phyloP scores from a whole-genome alignment of 2,797 vertebrate genomes.

The Hydrolagus colliei region DNA sequence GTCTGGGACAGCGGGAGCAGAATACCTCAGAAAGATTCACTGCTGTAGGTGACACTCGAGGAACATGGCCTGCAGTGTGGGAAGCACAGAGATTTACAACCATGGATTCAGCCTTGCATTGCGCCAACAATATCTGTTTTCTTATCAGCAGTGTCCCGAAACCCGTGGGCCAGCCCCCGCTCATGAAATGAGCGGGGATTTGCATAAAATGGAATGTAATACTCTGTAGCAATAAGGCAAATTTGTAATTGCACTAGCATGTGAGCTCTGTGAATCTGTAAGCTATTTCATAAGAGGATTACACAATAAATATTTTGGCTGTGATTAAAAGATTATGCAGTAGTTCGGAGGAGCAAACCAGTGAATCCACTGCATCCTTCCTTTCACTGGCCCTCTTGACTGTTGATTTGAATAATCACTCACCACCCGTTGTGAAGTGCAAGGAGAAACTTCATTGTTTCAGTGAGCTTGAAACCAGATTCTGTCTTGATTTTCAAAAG shows the following conservation, averaged over 20 bases:
- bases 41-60: neutral
- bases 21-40: neutral
- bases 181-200: constrained; percentile 67
- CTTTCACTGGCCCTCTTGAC: constrained; percentile 46
- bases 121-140: constrained; percentile 53
- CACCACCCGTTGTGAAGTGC: neutral
- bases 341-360: constrained; percentile 44
- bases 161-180: constrained; percentile 56
- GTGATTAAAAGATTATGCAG: constrained; percentile 60
- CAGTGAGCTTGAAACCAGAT: neutral
- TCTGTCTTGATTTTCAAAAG: neutral
- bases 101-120: neutral
- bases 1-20: neutral
- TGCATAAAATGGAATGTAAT: constrained; percentile 64
- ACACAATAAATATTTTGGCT: constrained; percentile 65
- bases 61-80: neutral
- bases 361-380: constrained; percentile 43
- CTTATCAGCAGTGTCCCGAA: constrained; percentile 63
- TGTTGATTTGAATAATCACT: constrained; percentile 22
- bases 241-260: constrained; percentile 71
- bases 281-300: constrained; percentile 69
- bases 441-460: neutral
- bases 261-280: constrained; percentile 66
- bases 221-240: constrained; percentile 55
- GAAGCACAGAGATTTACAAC: neutral